Evolutionary conservation across 1,140 invertebrate species (phyloP).

Genomic region (Calosoma granatense): DNA sequence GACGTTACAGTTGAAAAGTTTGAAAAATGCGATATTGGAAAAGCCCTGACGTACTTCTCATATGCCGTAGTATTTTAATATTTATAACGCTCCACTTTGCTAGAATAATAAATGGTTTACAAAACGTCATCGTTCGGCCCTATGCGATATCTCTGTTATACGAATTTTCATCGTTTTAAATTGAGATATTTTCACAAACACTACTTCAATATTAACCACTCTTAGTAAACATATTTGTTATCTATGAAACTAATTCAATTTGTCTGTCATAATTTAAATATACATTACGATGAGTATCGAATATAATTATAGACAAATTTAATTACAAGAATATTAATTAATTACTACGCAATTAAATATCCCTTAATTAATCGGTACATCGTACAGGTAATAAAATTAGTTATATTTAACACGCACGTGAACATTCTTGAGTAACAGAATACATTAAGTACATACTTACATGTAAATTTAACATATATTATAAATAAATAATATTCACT

Average conservation of each 20-base stretch:
- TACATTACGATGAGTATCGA: neutral
- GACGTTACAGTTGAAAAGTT: slow-evolving; percentile 6
- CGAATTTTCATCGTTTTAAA: neutral
- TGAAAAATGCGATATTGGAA: slow-evolving; percentile 9
- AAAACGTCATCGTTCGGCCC: too few species aligned
- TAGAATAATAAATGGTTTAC: neutral
- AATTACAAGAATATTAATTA: too few species aligned
- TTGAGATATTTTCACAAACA: neutral
- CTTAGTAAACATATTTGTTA: neutral
- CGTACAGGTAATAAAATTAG: too few species aligned
- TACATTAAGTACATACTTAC: too few species aligned
- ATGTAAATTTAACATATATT: too few species aligned
- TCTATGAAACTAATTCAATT: neutral
- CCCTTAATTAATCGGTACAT: too few species aligned
- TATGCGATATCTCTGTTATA: neutral
- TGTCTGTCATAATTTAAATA: neutral
- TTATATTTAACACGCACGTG: too few species aligned
- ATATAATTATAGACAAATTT: too few species aligned
- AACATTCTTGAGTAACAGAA: too few species aligned
- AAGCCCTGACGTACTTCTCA: neutral
- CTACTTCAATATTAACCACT: neutral
- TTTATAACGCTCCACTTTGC: neutral
- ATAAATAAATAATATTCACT: too few species aligned
- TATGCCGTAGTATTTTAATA: neutral
- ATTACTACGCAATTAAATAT: too few species aligned